phyloP scores from a whole-genome alignment of 2,888 invertebrate species.

The Agrotis ipsilon region DNA sequence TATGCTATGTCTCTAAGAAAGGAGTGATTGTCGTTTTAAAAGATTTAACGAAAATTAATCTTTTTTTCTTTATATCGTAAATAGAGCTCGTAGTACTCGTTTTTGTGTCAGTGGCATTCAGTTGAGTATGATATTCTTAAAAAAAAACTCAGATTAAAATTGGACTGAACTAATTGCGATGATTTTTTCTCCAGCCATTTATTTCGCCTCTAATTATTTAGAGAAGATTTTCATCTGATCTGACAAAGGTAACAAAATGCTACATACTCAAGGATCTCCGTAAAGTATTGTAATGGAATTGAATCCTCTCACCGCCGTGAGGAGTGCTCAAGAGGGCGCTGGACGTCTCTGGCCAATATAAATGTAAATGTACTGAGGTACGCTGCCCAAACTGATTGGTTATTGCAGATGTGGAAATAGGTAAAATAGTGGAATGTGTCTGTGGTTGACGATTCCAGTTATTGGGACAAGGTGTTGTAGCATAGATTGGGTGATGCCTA shows the following conservation, averaged over 20 bases:
- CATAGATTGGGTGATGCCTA: too few relatives aligned
- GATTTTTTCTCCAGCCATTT: neutral
- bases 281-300: slow-evolving; percentile 83
- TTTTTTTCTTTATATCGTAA: too few relatives aligned
- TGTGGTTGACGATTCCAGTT: too few relatives aligned
- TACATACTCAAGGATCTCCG: slow-evolving; percentile 36
- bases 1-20: too few relatives aligned
- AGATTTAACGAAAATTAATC: too few relatives aligned
- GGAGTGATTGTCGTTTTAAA: too few relatives aligned
- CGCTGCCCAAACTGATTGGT: slow-evolving; percentile 67
- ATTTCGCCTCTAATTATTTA: too few relatives aligned
- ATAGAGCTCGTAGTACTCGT: too few relatives aligned
- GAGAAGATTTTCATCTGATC: neutral
- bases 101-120: too few relatives aligned
- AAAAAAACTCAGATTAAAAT: too few relatives aligned
- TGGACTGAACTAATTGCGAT: neutral
- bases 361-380: slow-evolving; percentile 88
- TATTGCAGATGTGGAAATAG: slow-evolving; percentile 31
- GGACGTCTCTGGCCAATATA: slow-evolving; percentile 86
- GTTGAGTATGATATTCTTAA: too few relatives aligned
- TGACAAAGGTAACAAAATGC: slow-evolving; percentile 51
- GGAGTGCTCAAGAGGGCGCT: slow-evolving; percentile 72
- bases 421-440: slow-evolving; percentile 5
- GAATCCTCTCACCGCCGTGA: slow-evolving; percentile 71
- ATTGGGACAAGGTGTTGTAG: too few relatives aligned